Conservation (phyloP, 2,113 vertebrate genomes). For the Zosterops japonicus region DNA sequence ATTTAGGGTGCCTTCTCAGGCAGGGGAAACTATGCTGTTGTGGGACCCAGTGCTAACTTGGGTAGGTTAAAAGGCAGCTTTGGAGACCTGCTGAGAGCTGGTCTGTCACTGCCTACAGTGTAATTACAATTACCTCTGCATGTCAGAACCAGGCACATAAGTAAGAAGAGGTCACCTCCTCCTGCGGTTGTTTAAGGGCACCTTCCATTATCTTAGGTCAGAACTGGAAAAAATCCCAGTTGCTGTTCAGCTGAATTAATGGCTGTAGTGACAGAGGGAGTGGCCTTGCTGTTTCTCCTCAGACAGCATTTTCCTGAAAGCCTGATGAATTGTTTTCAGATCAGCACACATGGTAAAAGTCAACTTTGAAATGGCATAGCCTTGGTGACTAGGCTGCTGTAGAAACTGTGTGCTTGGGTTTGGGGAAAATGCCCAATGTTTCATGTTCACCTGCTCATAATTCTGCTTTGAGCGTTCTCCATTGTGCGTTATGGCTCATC, state of each 20-base stretch:
- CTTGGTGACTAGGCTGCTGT: background rate
- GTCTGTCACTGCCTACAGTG: background rate
- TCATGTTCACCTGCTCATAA: background rate
- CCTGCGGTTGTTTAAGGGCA: background rate
- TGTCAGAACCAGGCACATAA: background rate
- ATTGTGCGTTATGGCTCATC: background rate
- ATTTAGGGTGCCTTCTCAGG: background rate
- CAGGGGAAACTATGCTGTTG: background rate
- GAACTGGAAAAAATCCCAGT: background rate
- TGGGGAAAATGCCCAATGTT: background rate
- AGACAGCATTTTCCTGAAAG: background rate
- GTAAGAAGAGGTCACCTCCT: background rate
- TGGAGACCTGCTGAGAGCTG: background rate
- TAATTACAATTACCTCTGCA: background rate
- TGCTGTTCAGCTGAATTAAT: background rate
- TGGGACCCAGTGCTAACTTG: rapidly evolving
- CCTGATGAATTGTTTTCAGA: background rate
- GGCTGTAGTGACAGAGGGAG: background rate
- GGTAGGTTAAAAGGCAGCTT: background rate
- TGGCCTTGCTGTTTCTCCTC: background rate
- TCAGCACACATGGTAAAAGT: background rate
- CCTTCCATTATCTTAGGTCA: background rate
- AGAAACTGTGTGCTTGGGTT: background rate
- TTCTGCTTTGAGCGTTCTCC: background rate
- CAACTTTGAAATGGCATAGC: background rate